phyloP scores from a whole-genome alignment of 2,113 vertebrate genomes.

The Sylvietta virens region DNA sequence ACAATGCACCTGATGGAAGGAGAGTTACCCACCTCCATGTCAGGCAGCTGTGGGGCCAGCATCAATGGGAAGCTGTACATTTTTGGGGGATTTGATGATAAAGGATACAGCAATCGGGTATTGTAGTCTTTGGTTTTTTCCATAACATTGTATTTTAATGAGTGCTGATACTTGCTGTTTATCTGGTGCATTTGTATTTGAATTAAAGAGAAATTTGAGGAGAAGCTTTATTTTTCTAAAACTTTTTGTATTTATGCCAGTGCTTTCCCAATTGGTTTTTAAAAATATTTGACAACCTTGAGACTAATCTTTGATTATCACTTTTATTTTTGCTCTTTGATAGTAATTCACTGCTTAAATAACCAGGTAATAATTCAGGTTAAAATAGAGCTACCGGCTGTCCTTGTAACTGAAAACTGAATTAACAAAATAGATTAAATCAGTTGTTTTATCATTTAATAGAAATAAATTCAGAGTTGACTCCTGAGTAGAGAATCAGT shows the following conservation, averaged over 20 bases:
- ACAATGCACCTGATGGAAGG: constrained; percentile 84
- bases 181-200: neutral
- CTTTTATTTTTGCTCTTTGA: neutral
- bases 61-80: constrained; percentile 85
- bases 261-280: neutral
- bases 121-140: neutral
- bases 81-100: constrained; percentile 93
- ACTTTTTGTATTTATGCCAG: neutral
- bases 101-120: constrained; percentile 92
- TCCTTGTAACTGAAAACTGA: neutral
- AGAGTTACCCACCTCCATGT: constrained; percentile 87
- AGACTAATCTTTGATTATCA: neutral
- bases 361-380: neutral
- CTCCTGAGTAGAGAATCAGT: neutral
- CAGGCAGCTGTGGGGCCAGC: constrained; percentile 86
- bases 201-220: neutral
- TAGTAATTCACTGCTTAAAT: neutral
- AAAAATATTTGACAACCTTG: neutral
- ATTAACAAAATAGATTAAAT: neutral
- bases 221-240: neutral
- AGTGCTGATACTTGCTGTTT: neutral
- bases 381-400: neutral
- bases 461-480: neutral
- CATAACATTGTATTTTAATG: neutral
- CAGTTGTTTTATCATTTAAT: neutral